Percentiles rank a stretch among this genome's conserved stretches.
Evolutionary conservation across 2,113 vertebrate species (phyloP).

Genomic region (Varanus komodoensis): DNA sequence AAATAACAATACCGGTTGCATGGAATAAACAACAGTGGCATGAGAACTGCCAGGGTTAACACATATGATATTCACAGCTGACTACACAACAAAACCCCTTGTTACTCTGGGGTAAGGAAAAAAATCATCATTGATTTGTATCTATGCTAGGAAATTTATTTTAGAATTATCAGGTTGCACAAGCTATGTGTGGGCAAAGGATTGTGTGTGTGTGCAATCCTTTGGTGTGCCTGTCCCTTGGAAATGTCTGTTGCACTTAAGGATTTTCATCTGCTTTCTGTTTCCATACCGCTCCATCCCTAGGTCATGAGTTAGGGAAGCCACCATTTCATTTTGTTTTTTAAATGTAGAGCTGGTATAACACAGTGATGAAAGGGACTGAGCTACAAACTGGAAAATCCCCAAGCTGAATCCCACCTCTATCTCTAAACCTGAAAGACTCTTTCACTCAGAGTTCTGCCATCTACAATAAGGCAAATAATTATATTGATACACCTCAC

Average conservation of each 20-base stretch:
- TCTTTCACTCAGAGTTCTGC: neutral
- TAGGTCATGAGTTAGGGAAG: neutral
- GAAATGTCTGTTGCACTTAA: neutral
- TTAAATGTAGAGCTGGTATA: neutral
- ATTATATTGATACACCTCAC: neutral
- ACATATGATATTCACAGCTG: neutral
- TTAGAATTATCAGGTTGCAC: neutral
- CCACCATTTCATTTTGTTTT: neutral
- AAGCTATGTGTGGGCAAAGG: neutral
- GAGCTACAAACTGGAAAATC: neutral
- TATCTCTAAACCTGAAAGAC: neutral
- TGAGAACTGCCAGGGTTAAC: neutral
- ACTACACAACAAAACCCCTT: neutral
- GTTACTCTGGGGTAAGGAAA: neutral
- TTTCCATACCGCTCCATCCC: neutral
- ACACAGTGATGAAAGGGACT: neutral
- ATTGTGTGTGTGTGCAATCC: neutral
- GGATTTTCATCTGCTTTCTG: too few species aligned
- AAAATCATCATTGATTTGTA: too few species aligned
- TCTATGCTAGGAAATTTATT: neutral
- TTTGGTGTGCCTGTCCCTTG: neutral
- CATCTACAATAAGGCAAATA: neutral
- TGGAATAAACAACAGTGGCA: neutral
- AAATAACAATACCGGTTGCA: neutral
- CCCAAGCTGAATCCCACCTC: neutral